phyloP scores from a whole-genome alignment of 2,888 invertebrate species.

The Dorcus hopei region DNA sequence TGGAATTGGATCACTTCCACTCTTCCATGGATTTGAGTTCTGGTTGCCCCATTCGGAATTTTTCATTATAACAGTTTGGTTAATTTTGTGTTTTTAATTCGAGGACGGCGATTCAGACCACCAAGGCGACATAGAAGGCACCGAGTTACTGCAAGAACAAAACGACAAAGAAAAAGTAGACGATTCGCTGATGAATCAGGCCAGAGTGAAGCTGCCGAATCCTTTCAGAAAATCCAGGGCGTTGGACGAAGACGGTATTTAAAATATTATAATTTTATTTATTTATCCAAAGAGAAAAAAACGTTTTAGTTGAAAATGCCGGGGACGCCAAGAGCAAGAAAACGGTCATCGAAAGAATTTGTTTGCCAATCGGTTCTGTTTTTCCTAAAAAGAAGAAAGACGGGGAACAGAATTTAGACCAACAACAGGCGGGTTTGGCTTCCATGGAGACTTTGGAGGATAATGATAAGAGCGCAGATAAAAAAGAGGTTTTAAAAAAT shows the following conservation, averaged over 20 bases:
- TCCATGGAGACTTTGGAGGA: constrained; percentile 82
- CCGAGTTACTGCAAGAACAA: constrained; percentile 39
- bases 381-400: constrained; percentile 51
- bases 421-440: constrained; percentile 64
- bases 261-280: not conserved
- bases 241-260: constrained; percentile 31
- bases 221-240: constrained; percentile 56
- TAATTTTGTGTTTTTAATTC: not conserved
- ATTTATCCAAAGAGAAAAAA: not conserved
- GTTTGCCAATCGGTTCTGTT: constrained; percentile 59
- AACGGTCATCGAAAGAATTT: constrained; percentile 58
- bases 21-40: too few species aligned
- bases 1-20: too few species aligned
- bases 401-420: constrained; percentile 41
- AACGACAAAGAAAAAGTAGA: constrained; percentile 35
- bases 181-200: constrained; percentile 43
- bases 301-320: constrained; percentile 32
- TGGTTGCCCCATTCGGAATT: too few species aligned
- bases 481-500: constrained; percentile 70
- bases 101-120: constrained; percentile 49
- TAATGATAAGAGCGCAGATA: constrained; percentile 62
- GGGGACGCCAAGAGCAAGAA: constrained; percentile 47
- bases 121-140: constrained; percentile 48
- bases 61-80: too few species aligned
- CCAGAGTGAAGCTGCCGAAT: constrained; percentile 53